Evolutionary conservation across 2,113 vertebrate species (phyloP), one percentile per base, ranked within the genome.

Genomic region (Embiotoca jacksoni): DNA sequence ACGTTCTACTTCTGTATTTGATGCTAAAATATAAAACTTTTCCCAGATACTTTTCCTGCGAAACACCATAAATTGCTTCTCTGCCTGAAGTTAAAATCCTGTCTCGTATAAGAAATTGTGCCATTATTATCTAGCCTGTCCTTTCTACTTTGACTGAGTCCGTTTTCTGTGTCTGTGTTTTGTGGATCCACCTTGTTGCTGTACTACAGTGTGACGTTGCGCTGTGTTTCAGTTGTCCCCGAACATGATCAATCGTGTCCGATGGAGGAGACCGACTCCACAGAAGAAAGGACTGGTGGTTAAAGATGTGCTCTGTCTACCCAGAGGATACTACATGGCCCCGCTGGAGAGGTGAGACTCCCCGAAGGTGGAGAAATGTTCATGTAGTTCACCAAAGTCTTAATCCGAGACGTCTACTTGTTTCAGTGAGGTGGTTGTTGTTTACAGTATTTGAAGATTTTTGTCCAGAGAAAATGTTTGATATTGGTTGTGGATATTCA

Each of bases 281-380:
- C 75, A 74, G 36, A 87, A 35, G 62, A 77, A 16, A 0, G 68
- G 81, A 4, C 83, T 93, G 66, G 87, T 88, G 71, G 92, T 94
- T 49, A 93, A 85, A 83, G 92, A 94, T 1, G 85, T 93, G 39
- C 23, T 93, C 44, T 94, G 91, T 80, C 77, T 94, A 1, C 80
- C 84, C 14, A 78, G 75, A 70, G 75, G 67, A 1, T 69, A 72
- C 10, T 65, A 71, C 68, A n/a, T 72, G 72, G 52, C 78, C 2
- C 80, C 84, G 63, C 56, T 71, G 47, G 86, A 87, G 23, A 85
- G 89, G 92, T 92, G 53, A 76, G 49, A 1, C 30, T 8, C 14
- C 23, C 0, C 3, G 44, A 32, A 10, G 36, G 23, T 14, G n/a
- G n/a, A 16, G 60, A 36, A 10, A 16, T 31, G 39, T 7, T 56